Conservation (phyloP, 2,888 invertebrate genomes). For the Lysandra bellargus region DNA sequence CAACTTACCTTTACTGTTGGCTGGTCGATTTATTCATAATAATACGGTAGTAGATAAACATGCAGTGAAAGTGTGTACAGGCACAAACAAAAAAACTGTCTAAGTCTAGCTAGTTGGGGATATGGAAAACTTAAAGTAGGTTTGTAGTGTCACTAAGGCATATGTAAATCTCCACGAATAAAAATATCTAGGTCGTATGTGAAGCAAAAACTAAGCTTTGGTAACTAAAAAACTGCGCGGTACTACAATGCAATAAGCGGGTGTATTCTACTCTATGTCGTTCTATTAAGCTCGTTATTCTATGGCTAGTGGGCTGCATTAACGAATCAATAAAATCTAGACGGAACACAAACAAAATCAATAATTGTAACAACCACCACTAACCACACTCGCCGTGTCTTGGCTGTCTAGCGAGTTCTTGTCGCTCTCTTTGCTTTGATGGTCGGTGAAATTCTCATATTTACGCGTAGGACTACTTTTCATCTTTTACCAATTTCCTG, state of each 20-base stretch:
- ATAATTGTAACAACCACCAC: conserved; percentile 64
- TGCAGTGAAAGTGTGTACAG: conserved; percentile 20
- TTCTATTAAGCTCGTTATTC: conserved; percentile 33
- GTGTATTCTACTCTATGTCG: not conserved
- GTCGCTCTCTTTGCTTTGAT: conserved; percentile 72
- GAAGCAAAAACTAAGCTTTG: not conserved
- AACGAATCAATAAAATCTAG: conserved; percentile 69
- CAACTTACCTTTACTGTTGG: conserved; percentile 11
- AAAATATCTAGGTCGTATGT: conserved; percentile 20
- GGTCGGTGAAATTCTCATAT: conserved; percentile 76
- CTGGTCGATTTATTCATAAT: conserved; percentile 30
- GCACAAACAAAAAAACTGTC: not conserved
- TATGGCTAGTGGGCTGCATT: conserved; percentile 48
- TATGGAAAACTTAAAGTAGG: not conserved
- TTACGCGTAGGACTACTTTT: conserved; percentile 77
- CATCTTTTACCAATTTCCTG: conserved; percentile 69
- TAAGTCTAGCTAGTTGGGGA: not conserved
- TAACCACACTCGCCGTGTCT: conserved; percentile 78
- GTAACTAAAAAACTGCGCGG: conserved; percentile 20
- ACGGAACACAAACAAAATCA: conserved; percentile 73
- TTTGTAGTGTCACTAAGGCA: not conserved
- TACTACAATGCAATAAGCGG: not conserved
- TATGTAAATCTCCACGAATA: conserved; percentile 4
- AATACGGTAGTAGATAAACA: conserved; percentile 19
- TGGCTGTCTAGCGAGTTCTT: conserved; percentile 77